These are phyloP conservation scores for Penaeus monodon DNA, from an alignment of 2,888 invertebrate genomes.

Conservation along the genomic window DNA sequence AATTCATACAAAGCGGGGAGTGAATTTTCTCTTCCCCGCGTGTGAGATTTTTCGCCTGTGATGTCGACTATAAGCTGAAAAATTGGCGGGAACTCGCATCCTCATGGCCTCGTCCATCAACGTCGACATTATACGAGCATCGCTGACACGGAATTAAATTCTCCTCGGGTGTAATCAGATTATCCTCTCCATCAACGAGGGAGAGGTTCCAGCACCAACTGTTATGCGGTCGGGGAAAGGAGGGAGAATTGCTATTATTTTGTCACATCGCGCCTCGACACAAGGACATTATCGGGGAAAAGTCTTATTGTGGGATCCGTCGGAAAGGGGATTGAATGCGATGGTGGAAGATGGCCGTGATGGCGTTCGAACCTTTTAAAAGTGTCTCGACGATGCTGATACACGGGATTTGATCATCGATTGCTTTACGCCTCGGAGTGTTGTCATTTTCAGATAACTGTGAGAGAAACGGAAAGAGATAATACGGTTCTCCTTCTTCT, in stretches of 20 bases:
- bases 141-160: slow-evolving; percentile 60
- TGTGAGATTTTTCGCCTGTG: background rate
- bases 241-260: slow-evolving; percentile 17
- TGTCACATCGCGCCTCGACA: background rate
- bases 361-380: no score
- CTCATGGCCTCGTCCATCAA: slow-evolving; percentile 46
- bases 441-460: no score
- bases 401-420: no score
- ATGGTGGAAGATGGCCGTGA: background rate
- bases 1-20: no score
- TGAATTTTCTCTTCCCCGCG: no score
- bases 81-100: slow-evolving; percentile 26
- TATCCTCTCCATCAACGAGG: slow-evolving; percentile 60
- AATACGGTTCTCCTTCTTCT: no score
- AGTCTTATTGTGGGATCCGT: background rate
- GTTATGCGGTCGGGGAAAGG: slow-evolving; percentile 40
- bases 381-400: no score
- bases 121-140: slow-evolving; percentile 57
- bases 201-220: slow-evolving; percentile 51
- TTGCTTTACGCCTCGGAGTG: no score
- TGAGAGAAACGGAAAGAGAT: no score
- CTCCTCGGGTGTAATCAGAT: slow-evolving; percentile 59
- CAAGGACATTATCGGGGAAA: slow-evolving; percentile 7
- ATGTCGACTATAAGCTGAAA: slow-evolving; percentile 5
- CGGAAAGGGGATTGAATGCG: background rate